Percentiles rank a stretch among this genome's conserved stretches.
phyloP scores from a whole-genome alignment of 2,797 vertebrate species.

The Hoplostethus mediterraneus region DNA sequence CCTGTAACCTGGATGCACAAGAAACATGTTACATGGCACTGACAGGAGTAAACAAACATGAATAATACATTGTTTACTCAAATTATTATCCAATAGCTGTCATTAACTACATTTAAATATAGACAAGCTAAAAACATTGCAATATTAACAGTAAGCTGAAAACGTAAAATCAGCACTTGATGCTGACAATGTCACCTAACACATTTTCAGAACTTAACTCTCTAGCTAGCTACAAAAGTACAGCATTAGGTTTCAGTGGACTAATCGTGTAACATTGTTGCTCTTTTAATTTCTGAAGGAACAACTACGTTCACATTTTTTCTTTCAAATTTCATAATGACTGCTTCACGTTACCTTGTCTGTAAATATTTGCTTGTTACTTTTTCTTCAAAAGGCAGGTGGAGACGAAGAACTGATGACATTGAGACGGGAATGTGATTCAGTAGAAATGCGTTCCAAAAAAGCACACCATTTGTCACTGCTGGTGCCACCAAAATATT shows the following conservation, averaged over 20 bases:
- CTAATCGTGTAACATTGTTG: neutral
- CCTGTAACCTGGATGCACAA: constrained; percentile 25
- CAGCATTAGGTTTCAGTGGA: neutral
- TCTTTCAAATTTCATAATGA: constrained; percentile 35
- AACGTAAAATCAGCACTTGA: constrained; percentile 1
- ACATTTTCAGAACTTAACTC: constrained; percentile 1
- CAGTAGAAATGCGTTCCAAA: neutral
- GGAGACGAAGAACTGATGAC: constrained; percentile 8
- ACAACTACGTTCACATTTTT: neutral
- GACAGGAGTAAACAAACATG: neutral
- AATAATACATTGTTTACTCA: neutral
- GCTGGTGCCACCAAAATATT: neutral
- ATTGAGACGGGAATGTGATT: neutral
- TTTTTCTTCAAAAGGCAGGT: constrained; percentile 14
- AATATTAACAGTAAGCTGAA: neutral
- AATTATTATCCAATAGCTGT: neutral
- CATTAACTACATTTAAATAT: neutral
- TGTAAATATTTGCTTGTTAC: constrained; percentile 18
- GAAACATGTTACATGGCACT: constrained; percentile 11
- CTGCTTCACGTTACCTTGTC: constrained; percentile 42
- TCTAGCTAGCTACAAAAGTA: neutral
- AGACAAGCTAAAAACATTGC: neutral
- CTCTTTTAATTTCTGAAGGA: neutral
- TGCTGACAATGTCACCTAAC: neutral
- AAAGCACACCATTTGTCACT: neutral